A percentile compares a stretch with the other conserved stretches of the same genome.
These are phyloP conservation scores for Tetranychus urticae DNA, from an alignment of 1,140 invertebrate genomes.

Conservation along the genomic window DNA sequence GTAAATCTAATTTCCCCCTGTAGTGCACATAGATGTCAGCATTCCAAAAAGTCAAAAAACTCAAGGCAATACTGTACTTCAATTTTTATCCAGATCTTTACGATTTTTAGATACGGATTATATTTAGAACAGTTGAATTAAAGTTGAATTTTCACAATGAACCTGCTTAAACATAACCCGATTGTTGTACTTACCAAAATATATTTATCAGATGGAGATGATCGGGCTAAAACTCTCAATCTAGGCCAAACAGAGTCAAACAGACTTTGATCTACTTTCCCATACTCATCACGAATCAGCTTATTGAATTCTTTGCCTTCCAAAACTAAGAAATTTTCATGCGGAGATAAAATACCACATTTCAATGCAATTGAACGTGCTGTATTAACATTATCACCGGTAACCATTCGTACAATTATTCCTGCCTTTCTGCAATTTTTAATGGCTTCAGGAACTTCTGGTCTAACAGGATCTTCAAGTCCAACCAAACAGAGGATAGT, in stretches of 20 bases:
- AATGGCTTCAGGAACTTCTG: constrained; percentile 92
- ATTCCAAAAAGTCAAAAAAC: too few relatives aligned
- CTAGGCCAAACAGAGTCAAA: constrained; percentile 95
- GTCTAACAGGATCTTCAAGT: constrained; percentile 93
- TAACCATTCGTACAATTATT: constrained; percentile 99
- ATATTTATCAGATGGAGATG: constrained; percentile 96
- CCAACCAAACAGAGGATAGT: constrained; percentile 90
- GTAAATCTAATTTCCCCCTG: too few relatives aligned
- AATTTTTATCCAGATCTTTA: too few relatives aligned
- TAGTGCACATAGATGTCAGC: too few relatives aligned
- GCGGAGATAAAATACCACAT: constrained; percentile 83
- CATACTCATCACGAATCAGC: constrained; percentile 61
- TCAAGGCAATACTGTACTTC: too few relatives aligned
- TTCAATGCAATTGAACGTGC: constrained; percentile 89
- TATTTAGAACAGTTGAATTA: too few relatives aligned
- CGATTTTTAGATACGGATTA: too few relatives aligned
- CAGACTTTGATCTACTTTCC: constrained; percentile 73
- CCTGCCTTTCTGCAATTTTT: constrained; percentile 84
- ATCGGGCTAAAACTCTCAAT: constrained; percentile 78
- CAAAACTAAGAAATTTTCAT: constrained; percentile 80
- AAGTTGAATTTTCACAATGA: too few relatives aligned
- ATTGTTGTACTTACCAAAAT: constrained; percentile 38
- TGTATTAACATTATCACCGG: constrained; percentile 92
- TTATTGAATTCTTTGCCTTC: constrained; percentile 96
- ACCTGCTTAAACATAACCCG: too few relatives aligned